These are phyloP conservation scores for Drosophila antonietae DNA, from an alignment of 2,888 invertebrate species.

Conservation along the genomic window DNA sequence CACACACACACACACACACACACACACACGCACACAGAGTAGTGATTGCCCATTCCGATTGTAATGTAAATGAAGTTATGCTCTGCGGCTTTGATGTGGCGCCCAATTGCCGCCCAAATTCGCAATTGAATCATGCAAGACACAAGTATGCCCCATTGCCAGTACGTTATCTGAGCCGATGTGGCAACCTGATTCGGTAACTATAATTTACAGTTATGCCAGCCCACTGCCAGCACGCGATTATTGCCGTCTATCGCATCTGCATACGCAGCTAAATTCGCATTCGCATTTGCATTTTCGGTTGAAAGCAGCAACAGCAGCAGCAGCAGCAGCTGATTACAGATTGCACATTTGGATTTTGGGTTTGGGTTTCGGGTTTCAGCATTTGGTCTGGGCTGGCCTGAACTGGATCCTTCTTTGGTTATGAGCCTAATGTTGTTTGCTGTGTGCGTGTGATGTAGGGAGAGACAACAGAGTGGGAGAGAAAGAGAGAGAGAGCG, in stretches of 20 bases:
- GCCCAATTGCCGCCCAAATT: slow-evolving; percentile 18
- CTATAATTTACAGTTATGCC: slow-evolving; percentile 65
- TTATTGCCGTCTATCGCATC: slow-evolving; percentile 35
- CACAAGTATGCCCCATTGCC: slow-evolving; percentile 28
- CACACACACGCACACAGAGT: background rate
- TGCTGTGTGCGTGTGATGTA: background rate
- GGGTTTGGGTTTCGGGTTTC: slow-evolving; percentile 5
- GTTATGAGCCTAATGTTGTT: slow-evolving; percentile 32
- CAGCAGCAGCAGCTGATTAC: slow-evolving; percentile 45
- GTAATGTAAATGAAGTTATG: slow-evolving; percentile 66
- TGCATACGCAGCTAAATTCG: slow-evolving; percentile 16
- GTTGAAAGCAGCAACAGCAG: slow-evolving; percentile 17
- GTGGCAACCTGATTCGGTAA: slow-evolving; percentile 67
- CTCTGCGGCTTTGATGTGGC: slow-evolving; percentile 53
- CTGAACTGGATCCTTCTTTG: background rate
- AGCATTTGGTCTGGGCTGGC: background rate
- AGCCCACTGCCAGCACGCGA: slow-evolving; percentile 24
- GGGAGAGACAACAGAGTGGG: background rate
- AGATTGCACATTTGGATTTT: slow-evolving; percentile 42
- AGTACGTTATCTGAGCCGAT: slow-evolving; percentile 49
- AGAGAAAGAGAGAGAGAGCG: background rate
- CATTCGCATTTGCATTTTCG: slow-evolving; percentile 44
- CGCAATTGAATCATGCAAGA: slow-evolving; percentile 62
- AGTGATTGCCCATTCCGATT: slow-evolving; percentile 39
- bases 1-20: slow-evolving; percentile 5